These are phyloP conservation scores for Fulmarus glacialis DNA, from an alignment of 2,113 vertebrate genomes.

Conservation along the genomic window DNA sequence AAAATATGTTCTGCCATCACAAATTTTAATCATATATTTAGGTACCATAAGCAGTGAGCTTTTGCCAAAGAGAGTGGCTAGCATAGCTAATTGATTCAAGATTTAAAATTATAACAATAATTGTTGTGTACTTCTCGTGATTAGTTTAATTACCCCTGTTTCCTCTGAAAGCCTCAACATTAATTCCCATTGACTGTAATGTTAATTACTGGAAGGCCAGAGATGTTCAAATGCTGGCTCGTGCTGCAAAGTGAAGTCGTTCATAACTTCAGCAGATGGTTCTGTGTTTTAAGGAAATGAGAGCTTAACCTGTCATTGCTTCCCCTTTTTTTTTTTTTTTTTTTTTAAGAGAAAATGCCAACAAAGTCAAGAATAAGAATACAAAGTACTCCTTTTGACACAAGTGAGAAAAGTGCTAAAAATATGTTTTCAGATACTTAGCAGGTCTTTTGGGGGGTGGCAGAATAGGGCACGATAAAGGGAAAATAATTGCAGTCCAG, in stretches of 20 bases:
- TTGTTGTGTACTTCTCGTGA: constrained; percentile 32
- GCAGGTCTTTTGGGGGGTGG: not conserved
- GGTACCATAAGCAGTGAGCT: not conserved
- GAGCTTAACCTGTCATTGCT: not conserved
- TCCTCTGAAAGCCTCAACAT: constrained; percentile 28
- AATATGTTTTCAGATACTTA: not conserved
- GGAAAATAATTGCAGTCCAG: not conserved
- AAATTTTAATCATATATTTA: constrained; percentile 14
- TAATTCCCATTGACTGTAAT: constrained; percentile 32
- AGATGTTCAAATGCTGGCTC: not conserved
- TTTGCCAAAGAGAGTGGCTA: constrained; percentile 32
- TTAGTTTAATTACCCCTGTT: constrained; percentile 62
- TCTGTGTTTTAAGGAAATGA: not conserved
- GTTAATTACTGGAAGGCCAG: not conserved
- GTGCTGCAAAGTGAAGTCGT: not conserved
- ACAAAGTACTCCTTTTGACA: not conserved
- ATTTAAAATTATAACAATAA: constrained; percentile 50
- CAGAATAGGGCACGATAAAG: not conserved
- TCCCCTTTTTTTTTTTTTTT: not conserved
- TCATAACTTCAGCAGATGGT: not conserved
- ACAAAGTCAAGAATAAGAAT: not conserved
- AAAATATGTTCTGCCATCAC: not conserved
- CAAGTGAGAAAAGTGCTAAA: not conserved
- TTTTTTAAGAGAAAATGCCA: not conserved
- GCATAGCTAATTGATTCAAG: not conserved